Evolutionary conservation across 92 coral and sea anemone genomes (phyloP).

Genomic region (Phenganax subtilis): DNA sequence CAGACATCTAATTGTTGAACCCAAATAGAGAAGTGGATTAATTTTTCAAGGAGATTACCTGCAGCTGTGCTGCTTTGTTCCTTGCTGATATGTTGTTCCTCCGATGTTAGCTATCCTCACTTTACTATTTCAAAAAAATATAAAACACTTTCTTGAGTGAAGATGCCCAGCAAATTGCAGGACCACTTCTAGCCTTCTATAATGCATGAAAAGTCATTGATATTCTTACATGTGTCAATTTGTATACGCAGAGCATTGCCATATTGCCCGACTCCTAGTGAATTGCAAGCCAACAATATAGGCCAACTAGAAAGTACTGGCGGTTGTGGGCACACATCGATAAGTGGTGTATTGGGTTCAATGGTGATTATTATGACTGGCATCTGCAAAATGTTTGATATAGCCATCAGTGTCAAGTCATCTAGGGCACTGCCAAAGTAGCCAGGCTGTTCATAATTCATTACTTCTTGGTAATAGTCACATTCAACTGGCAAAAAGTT

Average conservation of each 20-base stretch:
- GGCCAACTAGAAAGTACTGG: conserved; percentile 11
- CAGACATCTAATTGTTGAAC: too few relatives aligned
- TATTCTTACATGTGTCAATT: background rate
- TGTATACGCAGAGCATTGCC: conserved; percentile 16
- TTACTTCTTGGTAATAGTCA: conserved; percentile 24
- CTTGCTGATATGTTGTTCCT: too few relatives aligned
- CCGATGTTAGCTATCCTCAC: too few relatives aligned
- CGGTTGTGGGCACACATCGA: conserved; percentile 27
- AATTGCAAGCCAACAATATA: conserved; percentile 28
- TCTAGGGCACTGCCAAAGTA: conserved; percentile 42
- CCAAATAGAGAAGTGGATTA: too few relatives aligned
- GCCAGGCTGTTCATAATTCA: conserved; percentile 19
- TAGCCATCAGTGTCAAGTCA: conserved; percentile 49
- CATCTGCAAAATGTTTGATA: conserved; percentile 7
- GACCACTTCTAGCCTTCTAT: background rate
- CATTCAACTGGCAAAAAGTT: conserved; percentile 25
- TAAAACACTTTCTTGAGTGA: background rate
- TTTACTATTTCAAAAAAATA: background rate
- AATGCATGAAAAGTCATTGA: background rate
- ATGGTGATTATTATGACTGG: background rate
- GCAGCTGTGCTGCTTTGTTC: too few relatives aligned
- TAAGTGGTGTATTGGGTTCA: conserved; percentile 33
- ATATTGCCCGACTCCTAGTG: conserved; percentile 44
- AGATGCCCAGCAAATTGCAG: background rate
- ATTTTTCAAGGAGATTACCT: too few relatives aligned